Evolutionary conservation across 1,140 invertebrate genomes (phyloP).

Genomic region (Anadara kagoshimensis): DNA sequence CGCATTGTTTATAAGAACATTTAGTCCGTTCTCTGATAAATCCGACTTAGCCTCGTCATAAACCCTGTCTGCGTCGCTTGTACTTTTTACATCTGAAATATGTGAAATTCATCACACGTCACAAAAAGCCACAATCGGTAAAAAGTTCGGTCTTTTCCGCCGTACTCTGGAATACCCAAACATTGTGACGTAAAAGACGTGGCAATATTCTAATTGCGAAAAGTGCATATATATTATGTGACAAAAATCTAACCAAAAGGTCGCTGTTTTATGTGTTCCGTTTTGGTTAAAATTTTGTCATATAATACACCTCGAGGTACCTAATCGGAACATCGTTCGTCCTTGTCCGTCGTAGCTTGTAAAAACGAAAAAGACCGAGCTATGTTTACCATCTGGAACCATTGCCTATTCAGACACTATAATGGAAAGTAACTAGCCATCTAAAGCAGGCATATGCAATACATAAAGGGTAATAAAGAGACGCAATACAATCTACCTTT

Average conservation of each 20-base stretch:
- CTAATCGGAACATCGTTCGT: neutral
- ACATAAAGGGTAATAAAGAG: neutral
- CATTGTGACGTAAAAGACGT: too few species aligned
- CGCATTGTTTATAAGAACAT: slow-evolving; percentile 49
- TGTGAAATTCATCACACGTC: too few species aligned
- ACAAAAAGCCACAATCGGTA: too few species aligned
- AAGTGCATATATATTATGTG: too few species aligned
- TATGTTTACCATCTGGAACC: too few species aligned
- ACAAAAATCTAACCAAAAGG: too few species aligned
- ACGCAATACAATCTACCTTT: slow-evolving; percentile 23
- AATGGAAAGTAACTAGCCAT: too few species aligned
- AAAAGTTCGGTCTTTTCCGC: neutral
- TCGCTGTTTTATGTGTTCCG: too few species aligned
- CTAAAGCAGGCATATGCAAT: neutral
- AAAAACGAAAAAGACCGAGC: neutral
- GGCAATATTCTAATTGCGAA: too few species aligned
- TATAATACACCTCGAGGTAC: too few species aligned
- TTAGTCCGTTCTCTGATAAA: slow-evolving; percentile 36
- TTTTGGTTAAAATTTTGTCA: too few species aligned
- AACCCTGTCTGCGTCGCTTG: slow-evolving; percentile 24
- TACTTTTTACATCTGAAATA: slow-evolving; percentile 34
- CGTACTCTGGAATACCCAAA: neutral
- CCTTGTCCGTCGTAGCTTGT: neutral
- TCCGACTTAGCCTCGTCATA: slow-evolving; percentile 1
- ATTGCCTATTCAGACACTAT: too few species aligned